phyloP scores from a whole-genome alignment of 2,113 vertebrate genomes.

The Scomber colias region DNA sequence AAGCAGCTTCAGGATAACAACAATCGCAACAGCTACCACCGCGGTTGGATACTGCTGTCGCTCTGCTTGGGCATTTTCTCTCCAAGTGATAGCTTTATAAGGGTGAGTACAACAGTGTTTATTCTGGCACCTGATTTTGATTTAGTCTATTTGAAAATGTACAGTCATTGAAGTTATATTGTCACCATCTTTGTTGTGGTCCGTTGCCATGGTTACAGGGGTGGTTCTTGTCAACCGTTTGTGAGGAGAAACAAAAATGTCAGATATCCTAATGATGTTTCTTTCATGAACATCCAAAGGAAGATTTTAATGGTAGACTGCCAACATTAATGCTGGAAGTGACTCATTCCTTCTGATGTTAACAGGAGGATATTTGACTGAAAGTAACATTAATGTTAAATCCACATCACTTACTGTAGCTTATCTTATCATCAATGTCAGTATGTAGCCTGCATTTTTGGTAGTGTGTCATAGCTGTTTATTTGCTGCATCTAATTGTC shows the following conservation, averaged over 20 bases:
- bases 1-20: slow-evolving; percentile 94
- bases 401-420: neutral
- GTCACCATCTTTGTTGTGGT: neutral
- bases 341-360: neutral
- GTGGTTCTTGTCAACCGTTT: neutral
- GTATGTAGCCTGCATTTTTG: neutral
- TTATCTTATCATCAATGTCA: neutral
- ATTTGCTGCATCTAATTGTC: no score
- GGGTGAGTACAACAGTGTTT: slow-evolving; percentile 76
- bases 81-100: slow-evolving; percentile 90
- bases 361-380: neutral
- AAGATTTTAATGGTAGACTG: neutral
- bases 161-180: no score
- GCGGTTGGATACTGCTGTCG: slow-evolving; percentile 96
- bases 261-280: neutral
- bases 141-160: no score
- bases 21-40: slow-evolving; percentile 88
- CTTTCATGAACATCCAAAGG: neutral
- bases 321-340: neutral
- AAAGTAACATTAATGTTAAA: neutral
- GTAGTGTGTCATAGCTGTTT: no score
- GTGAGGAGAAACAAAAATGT: neutral
- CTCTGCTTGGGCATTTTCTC: slow-evolving; percentile 95
- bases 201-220: neutral
- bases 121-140: no score